These are phyloP conservation scores for Octodon degus DNA, from an alignment of 2,113 vertebrate genomes.

Conservation along the genomic window DNA sequence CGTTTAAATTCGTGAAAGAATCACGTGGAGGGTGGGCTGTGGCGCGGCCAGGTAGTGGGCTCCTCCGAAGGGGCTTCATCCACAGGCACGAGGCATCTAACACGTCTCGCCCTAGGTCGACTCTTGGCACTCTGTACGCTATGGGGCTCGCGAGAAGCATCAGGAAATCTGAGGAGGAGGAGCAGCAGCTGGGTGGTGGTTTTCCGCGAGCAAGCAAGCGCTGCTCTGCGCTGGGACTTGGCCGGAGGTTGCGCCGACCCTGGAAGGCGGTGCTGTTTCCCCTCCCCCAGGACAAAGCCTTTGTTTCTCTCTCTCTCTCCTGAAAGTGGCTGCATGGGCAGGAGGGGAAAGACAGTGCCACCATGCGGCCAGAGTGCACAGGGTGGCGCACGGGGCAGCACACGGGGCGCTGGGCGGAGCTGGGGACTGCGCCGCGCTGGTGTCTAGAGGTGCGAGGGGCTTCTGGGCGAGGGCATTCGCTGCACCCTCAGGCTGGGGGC, in stretches of 20 bases:
- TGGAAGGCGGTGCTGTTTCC: background rate
- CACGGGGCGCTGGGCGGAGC: background rate
- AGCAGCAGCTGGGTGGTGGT: background rate
- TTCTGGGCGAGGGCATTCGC: accelerated
- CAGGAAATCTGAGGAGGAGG: too few relatives aligned
- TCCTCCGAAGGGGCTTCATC: accelerated
- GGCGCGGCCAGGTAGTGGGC: accelerated
- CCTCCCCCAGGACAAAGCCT: background rate
- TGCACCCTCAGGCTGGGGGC: too few relatives aligned
- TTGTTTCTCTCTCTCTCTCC: background rate
- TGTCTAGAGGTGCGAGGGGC: background rate
- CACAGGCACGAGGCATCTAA: accelerated
- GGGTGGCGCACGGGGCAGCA: accelerated
- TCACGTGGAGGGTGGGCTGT: accelerated
- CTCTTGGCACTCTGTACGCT: accelerated
- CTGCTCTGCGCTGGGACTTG: accelerated
- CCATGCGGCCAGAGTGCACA: background rate
- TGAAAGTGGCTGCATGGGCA: background rate
- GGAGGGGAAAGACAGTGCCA: background rate
- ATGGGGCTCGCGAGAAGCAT: background rate
- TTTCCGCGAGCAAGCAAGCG: accelerated
- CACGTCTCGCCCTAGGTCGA: accelerated
- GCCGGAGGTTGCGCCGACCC: accelerated
- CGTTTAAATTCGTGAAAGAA: background rate
- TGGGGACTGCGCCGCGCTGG: accelerated